These are phyloP conservation scores for Idaea dimidiata DNA, from an alignment of 2,888 invertebrate genomes.

Conservation along the genomic window DNA sequence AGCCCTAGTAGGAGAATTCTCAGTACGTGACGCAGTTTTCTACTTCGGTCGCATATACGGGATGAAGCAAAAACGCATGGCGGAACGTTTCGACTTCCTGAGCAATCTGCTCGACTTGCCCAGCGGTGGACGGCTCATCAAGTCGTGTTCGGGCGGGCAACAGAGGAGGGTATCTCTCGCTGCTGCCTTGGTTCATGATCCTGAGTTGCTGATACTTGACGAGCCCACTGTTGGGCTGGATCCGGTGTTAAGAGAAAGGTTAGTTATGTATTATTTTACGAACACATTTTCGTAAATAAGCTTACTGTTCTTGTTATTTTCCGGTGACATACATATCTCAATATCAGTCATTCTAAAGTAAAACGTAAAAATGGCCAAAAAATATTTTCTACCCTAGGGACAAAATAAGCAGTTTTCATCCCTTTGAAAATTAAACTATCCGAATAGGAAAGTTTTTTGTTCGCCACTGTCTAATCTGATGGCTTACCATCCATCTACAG, in stretches of 20 bases:
- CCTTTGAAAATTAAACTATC: too few species aligned
- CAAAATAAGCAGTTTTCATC: too few species aligned
- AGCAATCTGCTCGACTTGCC: constrained; percentile 89
- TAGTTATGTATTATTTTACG: too few species aligned
- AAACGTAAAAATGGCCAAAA: too few species aligned
- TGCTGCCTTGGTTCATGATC: constrained; percentile 92
- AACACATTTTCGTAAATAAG: too few species aligned
- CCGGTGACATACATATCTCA: background rate
- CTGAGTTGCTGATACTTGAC: constrained; percentile 93
- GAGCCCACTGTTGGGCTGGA: constrained; percentile 98
- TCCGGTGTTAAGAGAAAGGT: constrained; percentile 92
- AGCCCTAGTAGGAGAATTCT: constrained; percentile 88
- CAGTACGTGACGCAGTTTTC: constrained; percentile 90
- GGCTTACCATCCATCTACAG: too few species aligned
- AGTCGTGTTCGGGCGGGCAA: constrained; percentile 92
- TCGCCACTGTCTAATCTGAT: too few species aligned
- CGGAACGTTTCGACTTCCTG: constrained; percentile 85
- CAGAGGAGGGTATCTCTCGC: constrained; percentile 94
- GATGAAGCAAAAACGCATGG: constrained; percentile 83
- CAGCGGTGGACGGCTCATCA: constrained; percentile 82
- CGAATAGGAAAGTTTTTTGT: too few species aligned
- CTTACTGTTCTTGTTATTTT: too few species aligned
- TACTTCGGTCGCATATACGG: constrained; percentile 94
- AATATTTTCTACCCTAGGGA: too few species aligned
- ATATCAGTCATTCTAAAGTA: too few species aligned